Percentiles rank a stretch among this genome's conserved stretches.
Evolutionary conservation across 2,888 invertebrate genomes (phyloP).

Genomic region (Eupithecia abbreviata): DNA sequence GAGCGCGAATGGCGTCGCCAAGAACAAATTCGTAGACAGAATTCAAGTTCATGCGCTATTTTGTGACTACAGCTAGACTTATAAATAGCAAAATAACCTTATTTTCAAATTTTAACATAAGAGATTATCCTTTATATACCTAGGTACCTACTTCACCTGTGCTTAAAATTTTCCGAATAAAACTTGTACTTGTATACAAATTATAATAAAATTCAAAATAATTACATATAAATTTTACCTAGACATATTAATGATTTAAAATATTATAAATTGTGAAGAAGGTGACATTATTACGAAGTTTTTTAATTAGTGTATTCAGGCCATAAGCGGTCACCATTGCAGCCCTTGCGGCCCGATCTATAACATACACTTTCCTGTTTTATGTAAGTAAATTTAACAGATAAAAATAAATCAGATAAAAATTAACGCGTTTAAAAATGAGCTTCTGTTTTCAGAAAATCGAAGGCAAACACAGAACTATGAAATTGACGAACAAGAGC

Average conservation of each 20-base stretch:
- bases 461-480: background rate
- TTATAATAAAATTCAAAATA: background rate
- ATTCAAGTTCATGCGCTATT: background rate
- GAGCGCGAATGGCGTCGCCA: background rate
- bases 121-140: too few relatives aligned
- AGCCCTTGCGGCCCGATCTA: too few relatives aligned
- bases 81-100: background rate
- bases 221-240: too few relatives aligned
- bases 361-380: too few relatives aligned
- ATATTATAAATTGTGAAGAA: too few relatives aligned
- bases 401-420: too few relatives aligned
- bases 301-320: too few relatives aligned
- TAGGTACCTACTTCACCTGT: background rate
- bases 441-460: background rate
- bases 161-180: background rate
- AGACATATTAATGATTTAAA: too few relatives aligned
- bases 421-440: background rate
- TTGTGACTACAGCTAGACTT: background rate
- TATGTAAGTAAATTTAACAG: too few relatives aligned
- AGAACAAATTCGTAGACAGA: background rate
- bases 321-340: too few relatives aligned
- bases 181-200: background rate
- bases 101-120: too few relatives aligned
- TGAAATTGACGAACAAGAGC: background rate
- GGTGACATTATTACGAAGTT: too few relatives aligned